These are phyloP conservation scores for Zaprionus vittiger DNA, from an alignment of 1,140 invertebrate species.

Conservation along the genomic window DNA sequence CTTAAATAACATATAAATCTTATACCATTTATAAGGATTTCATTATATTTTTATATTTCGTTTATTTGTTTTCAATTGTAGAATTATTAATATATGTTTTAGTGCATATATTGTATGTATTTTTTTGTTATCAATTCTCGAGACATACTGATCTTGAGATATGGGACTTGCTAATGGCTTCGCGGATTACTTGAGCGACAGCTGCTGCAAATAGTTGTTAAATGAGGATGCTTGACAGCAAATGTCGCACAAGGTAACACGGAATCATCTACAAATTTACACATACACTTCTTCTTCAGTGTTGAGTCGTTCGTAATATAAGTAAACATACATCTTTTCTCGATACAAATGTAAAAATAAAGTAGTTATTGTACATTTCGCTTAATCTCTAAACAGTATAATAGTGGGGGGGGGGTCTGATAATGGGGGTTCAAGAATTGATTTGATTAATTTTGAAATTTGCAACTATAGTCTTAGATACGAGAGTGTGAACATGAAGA, in stretches of 20 bases:
- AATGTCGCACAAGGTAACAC: neutral
- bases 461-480: neutral
- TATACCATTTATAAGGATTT: neutral
- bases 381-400: constrained; percentile 23
- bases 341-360: constrained; percentile 18
- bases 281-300: neutral
- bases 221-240: constrained; percentile 24
- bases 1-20: no score
- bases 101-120: neutral
- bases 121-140: constrained; percentile 22
- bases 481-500: neutral
- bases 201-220: constrained; percentile 10
- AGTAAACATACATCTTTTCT: neutral
- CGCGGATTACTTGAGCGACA: neutral
- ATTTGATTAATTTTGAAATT: neutral
- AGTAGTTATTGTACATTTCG: constrained; percentile 18
- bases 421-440: neutral
- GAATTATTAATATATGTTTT: neutral
- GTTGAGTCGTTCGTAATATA: neutral
- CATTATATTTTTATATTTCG: constrained; percentile 11
- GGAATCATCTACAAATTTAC: neutral
- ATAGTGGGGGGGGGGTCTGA: neutral
- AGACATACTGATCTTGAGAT: neutral
- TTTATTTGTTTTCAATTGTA: constrained; percentile 28
- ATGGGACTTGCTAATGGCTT: neutral